Percentiles rank a stretch among this genome's conserved stretches.
phyloP scores from a whole-genome alignment of 1,140 invertebrate genomes.

The Drosophila ohnishii region DNA sequence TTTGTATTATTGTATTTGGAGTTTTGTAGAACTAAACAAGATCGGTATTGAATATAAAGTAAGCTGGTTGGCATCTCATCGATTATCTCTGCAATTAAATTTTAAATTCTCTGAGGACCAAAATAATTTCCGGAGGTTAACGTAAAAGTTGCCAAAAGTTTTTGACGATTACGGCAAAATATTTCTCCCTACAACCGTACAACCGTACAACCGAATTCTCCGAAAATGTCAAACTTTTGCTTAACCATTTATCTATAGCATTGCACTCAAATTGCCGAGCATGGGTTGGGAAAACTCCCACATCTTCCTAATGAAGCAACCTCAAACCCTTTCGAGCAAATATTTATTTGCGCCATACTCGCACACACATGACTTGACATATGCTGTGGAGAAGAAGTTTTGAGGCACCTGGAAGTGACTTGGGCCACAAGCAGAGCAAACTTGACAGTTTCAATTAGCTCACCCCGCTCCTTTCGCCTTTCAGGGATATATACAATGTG shows the following conservation, averaged over 20 bases:
- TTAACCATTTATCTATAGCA: constrained; percentile 29
- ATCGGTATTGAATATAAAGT: background rate
- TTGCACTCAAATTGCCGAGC: constrained; percentile 15
- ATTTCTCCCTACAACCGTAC: background rate
- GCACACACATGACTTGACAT: constrained; percentile 34
- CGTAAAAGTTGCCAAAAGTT: constrained; percentile 4
- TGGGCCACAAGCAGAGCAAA: constrained; percentile 44
- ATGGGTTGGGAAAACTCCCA: constrained; percentile 7
- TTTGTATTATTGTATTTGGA: background rate
- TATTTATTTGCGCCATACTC: constrained; percentile 31
- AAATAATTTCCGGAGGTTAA: constrained; percentile 12
- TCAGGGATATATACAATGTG: background rate
- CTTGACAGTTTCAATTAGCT: constrained; percentile 71
- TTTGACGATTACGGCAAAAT: constrained; percentile 3
- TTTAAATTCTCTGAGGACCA: too few relatives aligned
- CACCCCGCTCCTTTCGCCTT: constrained; percentile 8
- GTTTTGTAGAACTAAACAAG: background rate
- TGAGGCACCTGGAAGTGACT: constrained; percentile 46
- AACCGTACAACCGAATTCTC: constrained; percentile 9
- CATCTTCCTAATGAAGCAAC: constrained; percentile 38
- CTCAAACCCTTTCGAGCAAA: constrained; percentile 34
- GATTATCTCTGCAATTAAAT: constrained; percentile 7
- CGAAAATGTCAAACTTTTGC: constrained; percentile 39
- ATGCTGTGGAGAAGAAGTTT: constrained; percentile 29
- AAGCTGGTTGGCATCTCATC: background rate